Evolutionary conservation across 2,888 invertebrate species (phyloP), one percentile per base, ranked within the genome.

Genomic region (Polylopha cassiicola): DNA sequence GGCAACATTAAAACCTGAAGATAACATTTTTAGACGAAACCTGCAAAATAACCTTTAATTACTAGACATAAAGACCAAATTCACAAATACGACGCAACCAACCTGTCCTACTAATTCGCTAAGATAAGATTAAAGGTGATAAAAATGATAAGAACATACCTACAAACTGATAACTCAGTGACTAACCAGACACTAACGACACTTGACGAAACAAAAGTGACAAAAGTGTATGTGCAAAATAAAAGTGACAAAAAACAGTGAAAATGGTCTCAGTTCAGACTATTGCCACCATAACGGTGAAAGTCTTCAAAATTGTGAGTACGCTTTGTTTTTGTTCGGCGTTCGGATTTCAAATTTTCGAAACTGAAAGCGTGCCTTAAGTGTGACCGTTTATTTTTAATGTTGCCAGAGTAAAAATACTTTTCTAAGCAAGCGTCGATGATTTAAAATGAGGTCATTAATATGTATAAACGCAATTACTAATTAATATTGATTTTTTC

Each of bases 181-280:
- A 75, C 72, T 60, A 61, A 47, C 56, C 46, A 53, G 51, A 58
- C 58, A 60, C 65, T 59, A 57, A 61, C 65, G 61, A 69, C 67
- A 72, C 61, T 73, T 64, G 68, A 65, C 79, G 58, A 67, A 62
- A 75, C 70, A 76, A 73, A 70, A 54, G 57, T 50, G 46, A 44
- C 29, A 31, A 34, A 56, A 49, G 30, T 43, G 26, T 33, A 30
- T 44, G 45, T 47, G 48, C 42, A 39, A 37, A 47, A 44, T 44
- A 53, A 50, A 48, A 53, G 48, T 48, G 41, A 48, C 47, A 50
- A 51, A 54, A 48, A 39, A 51, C 47, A 55, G 74, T 73, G 71
- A 91, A 84, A 82, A 93, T 94, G 93, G 92, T 92, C 70, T 92
- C 92, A 48, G 87, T 94, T 43, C 91, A 92, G 71, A 93, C 92